Evolutionary conservation across 2,113 vertebrate genomes (phyloP).

Genomic region (Nycticryphes semicollaris): DNA sequence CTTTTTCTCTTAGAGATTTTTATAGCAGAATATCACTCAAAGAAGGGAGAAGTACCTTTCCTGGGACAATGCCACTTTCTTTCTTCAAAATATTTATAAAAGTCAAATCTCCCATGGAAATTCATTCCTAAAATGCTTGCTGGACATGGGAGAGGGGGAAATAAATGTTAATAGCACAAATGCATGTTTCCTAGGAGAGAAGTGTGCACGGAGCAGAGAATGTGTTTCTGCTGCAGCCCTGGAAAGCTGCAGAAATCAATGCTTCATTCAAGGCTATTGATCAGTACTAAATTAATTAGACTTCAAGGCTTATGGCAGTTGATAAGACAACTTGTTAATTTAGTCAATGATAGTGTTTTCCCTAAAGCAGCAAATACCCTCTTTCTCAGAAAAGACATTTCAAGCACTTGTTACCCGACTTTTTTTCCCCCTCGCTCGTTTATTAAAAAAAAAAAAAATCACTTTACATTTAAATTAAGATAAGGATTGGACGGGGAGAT

Average conservation of each 20-base stretch:
- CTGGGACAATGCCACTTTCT: neutral
- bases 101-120: neutral
- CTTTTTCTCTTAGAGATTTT: neutral
- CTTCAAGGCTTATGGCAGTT: constrained; percentile 83
- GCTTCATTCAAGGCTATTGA: constrained; percentile 86
- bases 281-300: constrained; percentile 89
- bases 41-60: neutral
- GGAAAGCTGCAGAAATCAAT: constrained; percentile 81
- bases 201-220: neutral
- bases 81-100: neutral
- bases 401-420: constrained; percentile 3
- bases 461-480: constrained; percentile 42
- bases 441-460: neutral
- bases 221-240: constrained; percentile 59
- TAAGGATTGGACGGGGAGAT: constrained; percentile 3
- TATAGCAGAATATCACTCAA: neutral
- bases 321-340: constrained; percentile 89
- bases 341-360: constrained; percentile 85
- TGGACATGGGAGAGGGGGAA: neutral
- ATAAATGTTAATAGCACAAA: neutral
- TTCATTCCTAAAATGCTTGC: constrained; percentile 15
- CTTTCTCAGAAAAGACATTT: constrained; percentile 79
- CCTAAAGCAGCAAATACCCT: constrained; percentile 86
- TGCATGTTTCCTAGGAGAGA: neutral
- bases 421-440: neutral